Percentiles rank a stretch among this genome's conserved stretches.
Evolutionary conservation across 2,888 invertebrate species (phyloP).

Genomic region (Coenonympha glycerion): DNA sequence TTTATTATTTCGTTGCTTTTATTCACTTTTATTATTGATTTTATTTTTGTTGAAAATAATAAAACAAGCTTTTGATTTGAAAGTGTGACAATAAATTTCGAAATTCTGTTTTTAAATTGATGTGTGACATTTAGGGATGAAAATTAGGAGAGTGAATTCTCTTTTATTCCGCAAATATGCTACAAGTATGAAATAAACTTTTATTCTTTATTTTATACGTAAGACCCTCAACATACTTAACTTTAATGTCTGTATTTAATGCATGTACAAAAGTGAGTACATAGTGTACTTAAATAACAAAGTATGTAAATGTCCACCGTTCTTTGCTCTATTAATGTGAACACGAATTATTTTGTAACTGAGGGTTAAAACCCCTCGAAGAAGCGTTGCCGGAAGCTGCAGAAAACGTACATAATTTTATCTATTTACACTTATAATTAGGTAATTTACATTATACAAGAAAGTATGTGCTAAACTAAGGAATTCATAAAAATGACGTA

Average conservation of each 20-base stretch:
- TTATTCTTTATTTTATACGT: no score
- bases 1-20: background rate
- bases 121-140: background rate
- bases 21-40: background rate
- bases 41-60: background rate
- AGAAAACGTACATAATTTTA: no score
- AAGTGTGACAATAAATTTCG: conserved; percentile 22
- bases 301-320: no score
- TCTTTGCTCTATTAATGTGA: no score
- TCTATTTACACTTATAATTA: no score
- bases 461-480: conserved; percentile 3
- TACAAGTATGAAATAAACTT: background rate
- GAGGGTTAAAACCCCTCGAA: no score
- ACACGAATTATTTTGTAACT: no score
- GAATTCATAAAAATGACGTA: conserved; percentile 1
- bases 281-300: no score
- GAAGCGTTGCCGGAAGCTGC: no score
- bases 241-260: no score
- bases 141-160: background rate
- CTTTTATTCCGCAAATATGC: background rate
- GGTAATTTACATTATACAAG: background rate
- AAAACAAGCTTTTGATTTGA: background rate
- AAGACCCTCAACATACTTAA: no score
- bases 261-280: no score
- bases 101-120: conserved; percentile 16